phyloP scores from a whole-genome alignment of 2,888 invertebrate species.

The Molorchus minor region DNA sequence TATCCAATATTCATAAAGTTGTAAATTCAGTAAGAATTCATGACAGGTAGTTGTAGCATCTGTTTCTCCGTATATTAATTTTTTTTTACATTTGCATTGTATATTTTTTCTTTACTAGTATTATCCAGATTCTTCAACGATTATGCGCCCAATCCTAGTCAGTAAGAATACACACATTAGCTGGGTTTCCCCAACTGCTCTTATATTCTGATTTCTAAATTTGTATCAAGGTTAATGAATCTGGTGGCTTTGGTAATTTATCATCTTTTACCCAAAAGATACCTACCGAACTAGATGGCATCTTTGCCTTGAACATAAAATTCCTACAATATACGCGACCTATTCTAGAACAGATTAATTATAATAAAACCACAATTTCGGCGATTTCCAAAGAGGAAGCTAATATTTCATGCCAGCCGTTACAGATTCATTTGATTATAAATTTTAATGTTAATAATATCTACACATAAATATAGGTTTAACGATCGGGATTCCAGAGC shows the following conservation, averaged over 20 bases:
- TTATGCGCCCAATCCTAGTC: too few species aligned
- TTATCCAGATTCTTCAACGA: too few species aligned
- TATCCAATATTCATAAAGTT: too few species aligned
- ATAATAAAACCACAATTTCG: conserved; percentile 3
- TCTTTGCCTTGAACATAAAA: background rate
- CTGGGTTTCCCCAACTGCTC: background rate
- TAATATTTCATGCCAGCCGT: background rate
- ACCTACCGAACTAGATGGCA: background rate
- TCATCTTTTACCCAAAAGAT: background rate
- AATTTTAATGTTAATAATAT: too few species aligned
- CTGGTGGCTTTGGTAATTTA: background rate
- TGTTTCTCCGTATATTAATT: too few species aligned
- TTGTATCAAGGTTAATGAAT: background rate
- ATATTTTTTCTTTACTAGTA: too few species aligned
- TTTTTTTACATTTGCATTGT: too few species aligned
- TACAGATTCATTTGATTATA: background rate
- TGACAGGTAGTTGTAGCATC: too few species aligned
- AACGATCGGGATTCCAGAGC: too few species aligned
- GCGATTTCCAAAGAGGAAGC: background rate
- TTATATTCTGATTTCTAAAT: background rate
- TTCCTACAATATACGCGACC: background rate
- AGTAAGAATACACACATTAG: too few species aligned
- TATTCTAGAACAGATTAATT: background rate
- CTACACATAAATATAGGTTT: too few species aligned
- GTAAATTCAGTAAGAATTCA: too few species aligned